phyloP scores from a whole-genome alignment of 2,113 vertebrate species.

The Danio rerio region GRCz12tu NC_133186.1:30659001-30659500 shows the following conservation, averaged over 20 bases:
- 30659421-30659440: neutral
- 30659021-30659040: too few species aligned
- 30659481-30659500: neutral
- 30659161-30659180: neutral
- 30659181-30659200: conserved; percentile 4
- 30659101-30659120: neutral
- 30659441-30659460: conserved; percentile 21
- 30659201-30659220: conserved; percentile 35
- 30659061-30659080: neutral
- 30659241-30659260: conserved; percentile 71
- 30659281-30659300: conserved; percentile 76
- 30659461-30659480: neutral
- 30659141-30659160: neutral
- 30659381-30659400: conserved; percentile 64
- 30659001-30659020: too few species aligned
- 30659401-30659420: conserved; percentile 48
- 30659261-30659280: conserved; percentile 71
- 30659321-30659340: conserved; percentile 65
- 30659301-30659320: conserved; percentile 78
- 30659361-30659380: conserved; percentile 72
- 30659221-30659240: conserved; percentile 47
- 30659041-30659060: neutral
- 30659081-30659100: neutral
- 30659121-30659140: conserved; percentile 5
- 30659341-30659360: conserved; percentile 76